Evolutionary conservation across 2,797 vertebrate genomes (phyloP).

Genomic region (Lutjanus campechanus): DNA sequence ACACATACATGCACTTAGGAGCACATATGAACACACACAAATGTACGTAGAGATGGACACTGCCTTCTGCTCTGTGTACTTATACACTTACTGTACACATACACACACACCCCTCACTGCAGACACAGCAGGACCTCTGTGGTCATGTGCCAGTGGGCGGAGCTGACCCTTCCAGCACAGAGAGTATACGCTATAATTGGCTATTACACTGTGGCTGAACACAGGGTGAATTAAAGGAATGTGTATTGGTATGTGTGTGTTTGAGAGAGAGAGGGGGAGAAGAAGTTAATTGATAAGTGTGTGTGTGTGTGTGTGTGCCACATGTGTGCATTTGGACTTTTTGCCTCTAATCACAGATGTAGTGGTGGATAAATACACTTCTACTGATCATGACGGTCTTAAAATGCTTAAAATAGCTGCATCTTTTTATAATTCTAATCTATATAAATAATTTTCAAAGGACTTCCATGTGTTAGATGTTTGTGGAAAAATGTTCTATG

Average conservation of each 20-base stretch:
- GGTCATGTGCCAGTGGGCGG: slow-evolving; percentile 68
- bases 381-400: slow-evolving; percentile 9
- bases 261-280: slow-evolving; percentile 1
- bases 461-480: slow-evolving; percentile 7
- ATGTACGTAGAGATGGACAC: not conserved
- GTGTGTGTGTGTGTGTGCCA: slow-evolving; percentile 30
- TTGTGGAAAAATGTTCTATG: slow-evolving; percentile 12
- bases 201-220: slow-evolving; percentile 67
- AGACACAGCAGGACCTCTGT: slow-evolving; percentile 69
- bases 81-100: slow-evolving; percentile 51
- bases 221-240: slow-evolving; percentile 64
- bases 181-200: slow-evolving; percentile 70
- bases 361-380: slow-evolving; percentile 42
- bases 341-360: slow-evolving; percentile 53
- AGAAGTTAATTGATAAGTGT: slow-evolving; percentile 30
- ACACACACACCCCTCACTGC: slow-evolving; percentile 38
- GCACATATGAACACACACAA: slow-evolving; percentile 21
- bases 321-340: slow-evolving; percentile 51
- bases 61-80: slow-evolving; percentile 28
- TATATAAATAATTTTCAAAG: slow-evolving; percentile 22
- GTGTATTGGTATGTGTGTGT: slow-evolving; percentile 45
- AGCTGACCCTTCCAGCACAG: slow-evolving; percentile 63
- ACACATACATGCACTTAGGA: not conserved
- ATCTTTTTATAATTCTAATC: slow-evolving; percentile 45
- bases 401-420: slow-evolving; percentile 42